These are phyloP conservation scores for Varanus komodoensis DNA, from an alignment of 2,113 vertebrate species.

Conservation along the genomic window DNA sequence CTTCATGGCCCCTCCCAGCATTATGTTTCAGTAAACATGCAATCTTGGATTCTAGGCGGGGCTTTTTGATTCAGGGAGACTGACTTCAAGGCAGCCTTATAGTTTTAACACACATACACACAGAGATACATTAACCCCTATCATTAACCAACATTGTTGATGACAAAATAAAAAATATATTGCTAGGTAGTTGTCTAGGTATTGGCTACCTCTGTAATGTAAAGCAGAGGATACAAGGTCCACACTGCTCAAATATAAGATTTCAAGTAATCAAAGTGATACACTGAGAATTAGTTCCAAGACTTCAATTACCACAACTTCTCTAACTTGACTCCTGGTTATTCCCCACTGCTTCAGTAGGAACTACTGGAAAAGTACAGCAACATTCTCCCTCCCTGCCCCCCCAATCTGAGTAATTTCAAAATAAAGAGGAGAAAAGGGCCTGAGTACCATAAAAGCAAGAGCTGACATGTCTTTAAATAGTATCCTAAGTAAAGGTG, in stretches of 20 bases:
- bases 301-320: not conserved
- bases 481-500: not conserved
- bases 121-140: too few relatives aligned
- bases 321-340: not conserved
- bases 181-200: too few relatives aligned
- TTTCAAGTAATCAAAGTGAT: not conserved
- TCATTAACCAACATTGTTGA: too few relatives aligned
- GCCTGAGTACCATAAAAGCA: not conserved
- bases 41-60: not conserved
- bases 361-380: not conserved
- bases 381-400: too few relatives aligned
- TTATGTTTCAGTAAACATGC: too few relatives aligned
- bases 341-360: not conserved
- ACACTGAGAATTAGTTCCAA: not conserved
- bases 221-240: not conserved
- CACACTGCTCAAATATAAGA: not conserved
- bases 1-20: too few relatives aligned
- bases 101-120: too few relatives aligned
- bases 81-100: too few relatives aligned
- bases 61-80: not conserved
- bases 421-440: not conserved
- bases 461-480: not conserved
- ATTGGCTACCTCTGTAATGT: not conserved
- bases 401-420: not conserved
- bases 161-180: not conserved